Conservation (phyloP, 2,888 invertebrate genomes). For the Stomorhina lunata region DNA sequence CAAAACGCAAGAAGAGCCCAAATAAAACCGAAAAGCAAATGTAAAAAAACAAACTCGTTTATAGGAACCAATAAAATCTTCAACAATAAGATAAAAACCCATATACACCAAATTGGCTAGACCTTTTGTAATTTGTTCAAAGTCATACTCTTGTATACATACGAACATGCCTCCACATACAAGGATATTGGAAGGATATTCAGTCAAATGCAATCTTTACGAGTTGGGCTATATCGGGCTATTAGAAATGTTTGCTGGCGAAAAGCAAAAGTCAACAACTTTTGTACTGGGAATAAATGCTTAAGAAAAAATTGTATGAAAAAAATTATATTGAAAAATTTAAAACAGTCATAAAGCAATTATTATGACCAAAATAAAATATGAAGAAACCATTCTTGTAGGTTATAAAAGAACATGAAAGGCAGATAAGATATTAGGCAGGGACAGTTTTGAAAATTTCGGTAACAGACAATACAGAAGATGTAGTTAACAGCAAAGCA, state of each 20-base stretch:
- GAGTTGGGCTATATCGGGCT: constrained; percentile 2
- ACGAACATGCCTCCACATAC: not conserved
- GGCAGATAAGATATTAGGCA: too few species aligned
- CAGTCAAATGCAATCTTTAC: too few species aligned
- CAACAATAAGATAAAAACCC: constrained; percentile 39
- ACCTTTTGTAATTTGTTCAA: constrained; percentile 43
- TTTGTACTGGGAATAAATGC: not conserved
- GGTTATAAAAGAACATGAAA: not conserved
- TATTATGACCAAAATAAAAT: constrained; percentile 43
- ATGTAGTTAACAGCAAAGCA: too few species aligned
- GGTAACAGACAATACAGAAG: not conserved
- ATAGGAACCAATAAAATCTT: constrained; percentile 48
- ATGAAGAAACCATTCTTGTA: not conserved
- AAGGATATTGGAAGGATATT: not conserved
- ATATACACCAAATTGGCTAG: constrained; percentile 50
- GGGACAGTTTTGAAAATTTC: not conserved
- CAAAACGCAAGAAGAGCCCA: not conserved
- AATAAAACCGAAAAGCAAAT: not conserved
- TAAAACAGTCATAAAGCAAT: constrained; percentile 58
- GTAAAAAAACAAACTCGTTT: constrained; percentile 4
- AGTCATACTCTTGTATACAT: not conserved
- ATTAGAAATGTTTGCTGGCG: constrained; percentile 34
- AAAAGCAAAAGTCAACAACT: constrained; percentile 61
- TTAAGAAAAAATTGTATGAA: not conserved
- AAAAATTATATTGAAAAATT: constrained; percentile 30